phyloP scores from a whole-genome alignment of 2,888 invertebrate species.

The Spisula solida region DNA sequence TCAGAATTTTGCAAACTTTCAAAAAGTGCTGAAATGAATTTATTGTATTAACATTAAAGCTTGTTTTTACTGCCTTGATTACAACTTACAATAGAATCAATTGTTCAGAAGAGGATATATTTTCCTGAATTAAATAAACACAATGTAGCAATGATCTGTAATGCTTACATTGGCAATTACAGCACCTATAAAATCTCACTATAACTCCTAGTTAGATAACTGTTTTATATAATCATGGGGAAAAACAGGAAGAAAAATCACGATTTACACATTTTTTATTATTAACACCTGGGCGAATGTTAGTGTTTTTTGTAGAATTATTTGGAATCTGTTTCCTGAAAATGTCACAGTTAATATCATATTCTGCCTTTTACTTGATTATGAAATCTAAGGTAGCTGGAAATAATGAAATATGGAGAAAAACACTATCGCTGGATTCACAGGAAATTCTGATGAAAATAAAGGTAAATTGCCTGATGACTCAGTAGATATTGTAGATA shows the following conservation, averaged over 20 bases:
- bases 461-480: constrained; percentile 11
- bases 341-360: constrained; percentile 19
- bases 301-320: constrained; percentile 21
- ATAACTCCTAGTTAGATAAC: not conserved
- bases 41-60: too few species aligned
- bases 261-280: constrained; percentile 10
- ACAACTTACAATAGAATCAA: not conserved
- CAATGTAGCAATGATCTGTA: not conserved
- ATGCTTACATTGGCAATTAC: not conserved
- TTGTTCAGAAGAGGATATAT: not conserved
- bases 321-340: constrained; percentile 10
- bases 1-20: not conserved
- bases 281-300: constrained; percentile 17
- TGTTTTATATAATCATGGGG: constrained; percentile 1
- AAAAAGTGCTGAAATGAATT: not conserved
- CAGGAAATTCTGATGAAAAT: not conserved
- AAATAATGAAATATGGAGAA: not conserved
- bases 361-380: not conserved
- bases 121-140: not conserved
- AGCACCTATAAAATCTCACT: not conserved
- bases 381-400: not conserved
- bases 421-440: not conserved
- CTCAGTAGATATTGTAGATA: constrained; percentile 11
- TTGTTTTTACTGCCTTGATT: too few species aligned
- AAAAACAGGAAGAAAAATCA: constrained; percentile 14